Conservation (phyloP, 2,888 invertebrate species). For the Podabrus alpinus region DNA sequence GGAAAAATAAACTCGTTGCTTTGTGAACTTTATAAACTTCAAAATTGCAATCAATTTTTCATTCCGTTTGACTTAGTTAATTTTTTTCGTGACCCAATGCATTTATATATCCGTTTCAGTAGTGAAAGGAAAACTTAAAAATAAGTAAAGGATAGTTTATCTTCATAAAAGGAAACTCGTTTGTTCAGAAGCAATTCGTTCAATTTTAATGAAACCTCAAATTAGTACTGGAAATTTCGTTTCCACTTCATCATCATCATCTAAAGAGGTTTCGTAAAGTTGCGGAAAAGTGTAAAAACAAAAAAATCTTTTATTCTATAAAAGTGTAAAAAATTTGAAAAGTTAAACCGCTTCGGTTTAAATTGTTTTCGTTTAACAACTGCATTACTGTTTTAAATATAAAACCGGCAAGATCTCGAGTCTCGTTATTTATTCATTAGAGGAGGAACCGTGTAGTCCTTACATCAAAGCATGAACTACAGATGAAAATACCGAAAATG, state of each 20-base stretch:
- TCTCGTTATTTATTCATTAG: slow-evolving; percentile 26
- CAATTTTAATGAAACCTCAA: neutral
- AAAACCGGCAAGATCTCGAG: slow-evolving; percentile 2
- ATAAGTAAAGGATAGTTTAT: neutral
- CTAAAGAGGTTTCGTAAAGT: too few relatives aligned
- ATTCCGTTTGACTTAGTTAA: neutral
- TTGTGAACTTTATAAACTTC: neutral
- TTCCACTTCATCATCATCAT: neutral
- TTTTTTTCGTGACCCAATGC: neutral
- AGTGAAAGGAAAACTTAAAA: neutral
- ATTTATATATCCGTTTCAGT: neutral
- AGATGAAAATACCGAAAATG: slow-evolving; percentile 20
- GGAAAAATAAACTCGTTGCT: neutral
- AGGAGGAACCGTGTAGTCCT: slow-evolving; percentile 20
- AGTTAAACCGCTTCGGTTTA: neutral
- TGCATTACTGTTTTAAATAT: slow-evolving; percentile 24
- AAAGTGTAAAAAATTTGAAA: neutral
- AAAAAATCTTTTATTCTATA: neutral
- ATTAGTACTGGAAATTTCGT: neutral
- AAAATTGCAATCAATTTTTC: neutral
- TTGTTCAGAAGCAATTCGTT: neutral
- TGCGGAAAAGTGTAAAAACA: neutral
- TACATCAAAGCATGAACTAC: slow-evolving; percentile 18
- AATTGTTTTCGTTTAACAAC: slow-evolving; percentile 18
- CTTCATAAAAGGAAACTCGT: neutral